Conservation (phyloP, 2,797 vertebrate species). For the Rhinogobio ventralis region DNA sequence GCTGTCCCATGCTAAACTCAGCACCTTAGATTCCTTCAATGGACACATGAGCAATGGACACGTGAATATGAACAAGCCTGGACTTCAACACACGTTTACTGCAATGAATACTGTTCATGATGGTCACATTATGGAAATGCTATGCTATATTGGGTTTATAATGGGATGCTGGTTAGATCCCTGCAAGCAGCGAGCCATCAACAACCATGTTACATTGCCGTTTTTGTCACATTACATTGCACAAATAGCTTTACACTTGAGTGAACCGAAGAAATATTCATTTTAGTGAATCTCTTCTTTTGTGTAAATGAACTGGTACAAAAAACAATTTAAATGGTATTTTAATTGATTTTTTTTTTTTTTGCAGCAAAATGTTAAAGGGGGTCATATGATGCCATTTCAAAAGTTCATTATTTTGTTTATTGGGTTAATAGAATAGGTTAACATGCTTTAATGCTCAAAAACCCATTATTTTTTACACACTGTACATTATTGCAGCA, state of each 20-base stretch:
- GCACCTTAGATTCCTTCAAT: slow-evolving; percentile 66
- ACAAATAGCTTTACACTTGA: background rate
- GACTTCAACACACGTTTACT: background rate
- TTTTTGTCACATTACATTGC: background rate
- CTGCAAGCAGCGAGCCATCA: background rate
- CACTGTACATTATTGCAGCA: too few relatives aligned
- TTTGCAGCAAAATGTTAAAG: background rate
- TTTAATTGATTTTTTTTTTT: background rate
- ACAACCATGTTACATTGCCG: background rate
- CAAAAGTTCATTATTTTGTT: too few relatives aligned
- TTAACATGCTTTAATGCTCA: too few relatives aligned
- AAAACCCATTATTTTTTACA: too few relatives aligned
- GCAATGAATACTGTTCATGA: background rate
- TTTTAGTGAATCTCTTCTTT: background rate
- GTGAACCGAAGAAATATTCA: background rate
- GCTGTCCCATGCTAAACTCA: slow-evolving; percentile 67
- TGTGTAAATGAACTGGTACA: too few relatives aligned
- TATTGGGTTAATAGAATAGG: too few relatives aligned
- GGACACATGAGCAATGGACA: slow-evolving; percentile 44
- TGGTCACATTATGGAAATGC: background rate
- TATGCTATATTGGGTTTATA: background rate
- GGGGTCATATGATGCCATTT: too few relatives aligned
- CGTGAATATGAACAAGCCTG: slow-evolving; percentile 6
- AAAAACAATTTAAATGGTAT: background rate
- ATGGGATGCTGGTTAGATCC: background rate